phyloP scores from a whole-genome alignment of 2,888 invertebrate genomes.

The Callosobruchus maculatus region DNA sequence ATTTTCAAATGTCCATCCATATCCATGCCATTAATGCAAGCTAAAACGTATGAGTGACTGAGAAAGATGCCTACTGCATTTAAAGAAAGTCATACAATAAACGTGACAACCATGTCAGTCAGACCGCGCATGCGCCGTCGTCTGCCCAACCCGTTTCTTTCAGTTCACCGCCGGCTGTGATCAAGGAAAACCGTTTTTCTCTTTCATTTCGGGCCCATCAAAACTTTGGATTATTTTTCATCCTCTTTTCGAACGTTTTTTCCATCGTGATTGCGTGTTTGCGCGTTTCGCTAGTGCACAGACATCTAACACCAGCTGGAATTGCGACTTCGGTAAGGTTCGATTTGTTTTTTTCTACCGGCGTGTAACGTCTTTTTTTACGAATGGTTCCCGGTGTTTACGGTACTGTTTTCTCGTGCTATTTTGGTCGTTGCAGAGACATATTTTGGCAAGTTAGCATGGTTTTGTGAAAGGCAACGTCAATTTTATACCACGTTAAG shows the following conservation, averaged over 20 bases:
- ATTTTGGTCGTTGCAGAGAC: neutral
- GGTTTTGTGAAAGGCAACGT: neutral
- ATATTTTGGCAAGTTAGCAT: neutral
- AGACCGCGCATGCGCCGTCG: conserved; percentile 23
- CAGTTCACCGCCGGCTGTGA: conserved; percentile 37
- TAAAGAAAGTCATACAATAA: neutral
- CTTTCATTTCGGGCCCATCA: conserved; percentile 26
- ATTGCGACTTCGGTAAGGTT: conserved; percentile 13
- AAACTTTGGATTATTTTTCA: conserved; percentile 15
- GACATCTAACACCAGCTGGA: neutral
- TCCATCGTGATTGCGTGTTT: conserved; percentile 25
- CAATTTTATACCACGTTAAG: neutral
- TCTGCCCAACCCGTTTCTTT: conserved; percentile 34
- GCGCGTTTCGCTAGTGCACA: conserved; percentile 10
- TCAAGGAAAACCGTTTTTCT: conserved; percentile 22
- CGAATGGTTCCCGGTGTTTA: neutral
- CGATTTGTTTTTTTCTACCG: conserved; percentile 1
- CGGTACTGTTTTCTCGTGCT: neutral
- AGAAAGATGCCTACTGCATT: too few species aligned
- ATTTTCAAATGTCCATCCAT: too few species aligned
- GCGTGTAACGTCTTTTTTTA: neutral
- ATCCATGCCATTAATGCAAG: too few species aligned
- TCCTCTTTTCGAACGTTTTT: conserved; percentile 24
- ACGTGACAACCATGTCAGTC: neutral
- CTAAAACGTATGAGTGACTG: too few species aligned